Evolutionary conservation across 2,113 vertebrate species (phyloP), one percentile per base, ranked within the genome.

Genomic region (Crypturellus undulatus): DNA sequence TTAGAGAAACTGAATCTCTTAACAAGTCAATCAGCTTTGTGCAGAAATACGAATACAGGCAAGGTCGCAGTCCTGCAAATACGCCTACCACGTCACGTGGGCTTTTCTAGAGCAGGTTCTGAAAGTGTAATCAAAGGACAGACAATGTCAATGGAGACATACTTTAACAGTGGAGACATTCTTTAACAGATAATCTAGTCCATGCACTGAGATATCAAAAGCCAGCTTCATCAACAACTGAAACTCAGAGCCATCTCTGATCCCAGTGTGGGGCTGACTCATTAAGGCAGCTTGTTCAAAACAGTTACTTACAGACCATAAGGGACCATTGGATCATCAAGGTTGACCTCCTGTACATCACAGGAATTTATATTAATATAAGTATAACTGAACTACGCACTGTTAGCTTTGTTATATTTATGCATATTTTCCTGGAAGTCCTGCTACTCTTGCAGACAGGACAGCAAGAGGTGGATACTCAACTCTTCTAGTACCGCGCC

Each of bases 1-100:
- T 54, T 67, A 43, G 28, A 84, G 94, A 96, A 97, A 97, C 2
- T 60, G 69, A 89, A 96, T 94, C 82, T 69, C 65, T 89, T 91
- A 95, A 94, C 51, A 94, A 95, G 43, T 89, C 47, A 86, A 82
- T 65, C 24, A 92, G 1, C 28, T 87, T 51, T 54, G 60, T 19
- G 62, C 19, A 84, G 63, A 92, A 94, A 91, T 60, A 6, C 12
- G 51, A 70, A 77, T 65, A 85, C 32, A 75, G 30, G 28, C 15
- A 3, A 56, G 26, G 54, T 56, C 8, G 15, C 8, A 6, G 17
- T 6, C 30, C 22, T 3, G 3, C 14, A 70, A 13, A 28, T 12
- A 8, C 25, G 7, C n/a, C 5, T 36, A 40, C 7, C 12, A 82
- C 9, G 10, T 82, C 34, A 22, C 1, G 1, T 1, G 1, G 15